Base-by-base conservation (phyloP, 1,140 invertebrate species). In the Hycleus phaleratus region DNA sequence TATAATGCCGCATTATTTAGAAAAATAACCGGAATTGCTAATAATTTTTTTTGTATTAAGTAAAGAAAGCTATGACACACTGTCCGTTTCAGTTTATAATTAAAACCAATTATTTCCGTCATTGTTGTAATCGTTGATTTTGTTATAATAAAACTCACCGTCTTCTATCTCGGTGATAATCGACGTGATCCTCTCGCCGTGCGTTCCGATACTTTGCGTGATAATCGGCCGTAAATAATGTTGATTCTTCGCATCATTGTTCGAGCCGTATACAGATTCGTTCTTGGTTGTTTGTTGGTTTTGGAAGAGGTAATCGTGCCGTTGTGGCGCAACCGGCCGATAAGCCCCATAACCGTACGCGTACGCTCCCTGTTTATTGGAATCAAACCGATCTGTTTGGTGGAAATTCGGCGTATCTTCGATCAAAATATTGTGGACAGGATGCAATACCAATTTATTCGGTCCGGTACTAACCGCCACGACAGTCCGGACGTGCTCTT, bases 91-190 rank as follows among this genome's bases (percentile, higher is more conserved):
- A 46, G 9, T 12, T 6, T 7, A 12, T 10, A 46, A 11, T 12
- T 45, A 45, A 45, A 45, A 1, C 5, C 43, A 45, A 32, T 45
- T 45, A 45, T 45, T 24, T 45, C 43, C 43, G 18, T 45, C 18
- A 12, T 45, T 45, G 5, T 12, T 12, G 26, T 46, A 10, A 46
- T 9, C 4, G 24, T 26, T 32, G 4, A 10, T 4, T 9, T 10
- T n/a, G n/a, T 9, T 12, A 7, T 6, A 57, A 42, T 38, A 5
- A 8, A 44, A 70, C 69, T 71, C 55, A 72, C 68, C 63, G 26
- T 68, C 57, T 43, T 62, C 49, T 26, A 73, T 50, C 47, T 70
- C 66, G 0, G 68, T 73, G 26, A 74, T 72, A 53, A 72, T 71
- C 9, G 70, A 69, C 10, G 69, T 71, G 50, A 74, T 65, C 38